Evolutionary conservation across 2,113 vertebrate genomes (phyloP), one percentile per base, ranked within the genome.

Genomic region (Epinephelus moara): DNA sequence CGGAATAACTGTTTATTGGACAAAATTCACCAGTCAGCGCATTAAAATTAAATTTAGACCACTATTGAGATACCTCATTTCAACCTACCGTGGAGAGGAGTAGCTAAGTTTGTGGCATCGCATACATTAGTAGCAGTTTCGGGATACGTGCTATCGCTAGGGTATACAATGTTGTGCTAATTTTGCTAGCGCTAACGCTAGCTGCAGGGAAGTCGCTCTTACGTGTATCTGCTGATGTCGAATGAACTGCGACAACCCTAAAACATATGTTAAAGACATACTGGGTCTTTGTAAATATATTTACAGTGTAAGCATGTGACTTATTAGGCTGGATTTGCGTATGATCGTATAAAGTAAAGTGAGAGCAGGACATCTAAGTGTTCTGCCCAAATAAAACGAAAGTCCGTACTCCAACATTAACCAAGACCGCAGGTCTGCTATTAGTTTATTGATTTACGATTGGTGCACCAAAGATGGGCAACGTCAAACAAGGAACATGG

Each of bases 101-200:
- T 9, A 4, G 17, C 9, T 60, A 3, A 0, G 4, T 13, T 27
- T 49, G 3, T 13, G 2, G 0, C 4, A 3, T 4, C 10, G 4
- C 7, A 0, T 4, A 2, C 3, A n/a, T 7, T 33, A 30, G 10
- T 1, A 19, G 6, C 25, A 50, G 50, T 45, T 69, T 64, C 42
- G 2, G 4, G 4, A 5, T 45, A 7, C 11, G 2, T 49, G 78
- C 70, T 75, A 68, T 57, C 7, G 66, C 27, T 66, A 66, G 11
- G 2, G 9, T 45, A 11, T 45, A 45, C 2, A 11, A 45, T 45
- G 42, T 45, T 45, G 42, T 45, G 42, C 42, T 45, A 45, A 8
- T 12, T 45, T 45, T 45, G 84, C 78, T 80, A 72, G 68, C 11
- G 84, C 78, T 80, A 72, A 71, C 11, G 80, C 49, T 70, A 69